Evolutionary conservation across 2,888 invertebrate genomes (phyloP).

Genomic region (Acleris sparsana): DNA sequence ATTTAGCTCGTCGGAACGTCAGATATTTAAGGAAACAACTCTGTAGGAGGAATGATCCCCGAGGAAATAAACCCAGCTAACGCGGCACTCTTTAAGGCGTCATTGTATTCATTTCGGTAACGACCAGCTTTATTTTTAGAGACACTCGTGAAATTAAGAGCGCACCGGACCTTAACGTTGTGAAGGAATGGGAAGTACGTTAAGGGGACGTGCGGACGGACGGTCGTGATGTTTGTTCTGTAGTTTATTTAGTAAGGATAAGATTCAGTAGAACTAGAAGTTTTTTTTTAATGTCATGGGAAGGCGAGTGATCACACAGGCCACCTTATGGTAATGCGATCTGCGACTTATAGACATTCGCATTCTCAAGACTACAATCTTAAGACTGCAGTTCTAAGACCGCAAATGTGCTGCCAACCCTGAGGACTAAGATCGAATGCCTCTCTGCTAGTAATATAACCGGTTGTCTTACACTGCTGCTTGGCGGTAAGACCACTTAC

Average conservation of each 20-base stretch:
- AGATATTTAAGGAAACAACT: conserved; percentile 31
- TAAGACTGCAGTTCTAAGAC: too few relatives aligned
- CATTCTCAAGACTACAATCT: too few relatives aligned
- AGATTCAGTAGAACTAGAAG: background rate
- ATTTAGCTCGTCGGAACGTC: conserved; percentile 28
- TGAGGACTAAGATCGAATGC: too few relatives aligned
- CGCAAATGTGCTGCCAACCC: too few relatives aligned
- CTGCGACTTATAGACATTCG: too few relatives aligned
- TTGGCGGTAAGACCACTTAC: too few relatives aligned
- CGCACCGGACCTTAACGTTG: conserved; percentile 26
- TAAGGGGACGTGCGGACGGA: conserved; percentile 15
- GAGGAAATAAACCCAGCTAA: conserved; percentile 39
- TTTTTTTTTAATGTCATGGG: too few relatives aligned
- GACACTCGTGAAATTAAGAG: conserved; percentile 40
- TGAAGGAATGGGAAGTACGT: conserved; percentile 24
- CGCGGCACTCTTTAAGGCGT: conserved; percentile 34
- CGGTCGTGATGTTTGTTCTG: conserved; percentile 5
- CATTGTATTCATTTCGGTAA: conserved; percentile 38
- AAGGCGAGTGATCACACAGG: too few relatives aligned
- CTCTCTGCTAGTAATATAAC: too few relatives aligned
- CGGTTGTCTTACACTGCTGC: too few relatives aligned
- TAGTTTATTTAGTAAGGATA: background rate
- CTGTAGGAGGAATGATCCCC: conserved; percentile 33
- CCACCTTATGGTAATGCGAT: too few relatives aligned
- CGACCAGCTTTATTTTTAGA: conserved; percentile 38